Evolutionary conservation across 2,888 invertebrate genomes (phyloP), one percentile per base, ranked within the genome.

Genomic region (Melinaea menophilus): DNA sequence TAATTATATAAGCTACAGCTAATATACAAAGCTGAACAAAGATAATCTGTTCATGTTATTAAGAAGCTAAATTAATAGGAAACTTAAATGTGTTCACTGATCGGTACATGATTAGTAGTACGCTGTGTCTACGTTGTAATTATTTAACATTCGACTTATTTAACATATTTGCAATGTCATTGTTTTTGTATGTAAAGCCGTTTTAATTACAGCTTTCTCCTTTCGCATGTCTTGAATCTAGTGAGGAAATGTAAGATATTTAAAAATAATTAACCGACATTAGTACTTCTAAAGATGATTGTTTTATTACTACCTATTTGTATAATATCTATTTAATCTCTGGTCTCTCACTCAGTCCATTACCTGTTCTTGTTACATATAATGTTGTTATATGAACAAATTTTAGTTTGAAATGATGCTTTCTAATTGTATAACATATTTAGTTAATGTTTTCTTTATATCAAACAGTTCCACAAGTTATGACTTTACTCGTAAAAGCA

Each of bases 191-290:
- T 82, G 77, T 79, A 81, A 85, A 80, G 72, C 72, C 58, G 75
- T 83, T 85, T 84, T 86, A 88, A 87, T 88, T 85, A 84, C 77
- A 76, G 78, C 86, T 88, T 86, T 86, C 86, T 82, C 82, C 77
- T 76, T 75, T 47, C 62, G 58, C 59, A 58, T 56, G 63, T 62
- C 51, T 73, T 76, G 75, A 76, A 76, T 78, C 75, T 71, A 73
- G 71, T 73, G 63, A 65, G 56, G 54, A 63, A 65, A 69, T 72
- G 65, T 68, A 67, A 64, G 61, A 63, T 69, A 68, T 71, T 69
- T 66, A 67, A 64, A 56, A 69, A 61, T 65, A 66, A 69, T 69
- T 55, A 64, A 66, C 62, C 60, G 66, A 64, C 65, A 67, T 62
- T 67, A 69, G 71, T 55, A 66, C 63, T 51, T 7, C 51, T 51